Conservation (phyloP, 2,113 vertebrate genomes). For the Psittacara wagleri region DNA sequence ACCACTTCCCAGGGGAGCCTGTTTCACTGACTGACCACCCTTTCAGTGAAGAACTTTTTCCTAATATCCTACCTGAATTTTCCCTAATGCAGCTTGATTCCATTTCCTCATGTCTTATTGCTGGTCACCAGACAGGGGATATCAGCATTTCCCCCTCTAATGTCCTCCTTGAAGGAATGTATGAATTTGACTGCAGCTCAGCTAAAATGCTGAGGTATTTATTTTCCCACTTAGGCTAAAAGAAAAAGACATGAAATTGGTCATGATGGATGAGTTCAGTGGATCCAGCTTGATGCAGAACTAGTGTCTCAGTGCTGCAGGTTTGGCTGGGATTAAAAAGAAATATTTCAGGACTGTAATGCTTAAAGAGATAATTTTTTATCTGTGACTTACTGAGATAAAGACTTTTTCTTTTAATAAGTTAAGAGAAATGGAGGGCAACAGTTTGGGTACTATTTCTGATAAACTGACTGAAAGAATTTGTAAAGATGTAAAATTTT, state of each 20-base stretch:
- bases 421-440: not conserved
- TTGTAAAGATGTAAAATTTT: not conserved
- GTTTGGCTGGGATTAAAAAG: not conserved
- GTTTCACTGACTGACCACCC: not conserved
- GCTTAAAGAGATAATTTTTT: not conserved
- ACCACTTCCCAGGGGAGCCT: not conserved
- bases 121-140: not conserved
- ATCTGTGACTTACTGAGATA: not conserved
- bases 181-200: not conserved
- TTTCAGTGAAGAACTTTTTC: not conserved
- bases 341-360: not conserved
- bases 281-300: not conserved
- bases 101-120: accelerated
- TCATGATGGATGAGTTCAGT: not conserved
- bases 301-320: not conserved
- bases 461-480: not conserved
- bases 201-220: not conserved
- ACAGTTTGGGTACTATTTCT: not conserved
- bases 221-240: not conserved
- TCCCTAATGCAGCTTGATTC: not conserved
- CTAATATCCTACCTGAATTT: not conserved
- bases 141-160: not conserved
- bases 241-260: not conserved
- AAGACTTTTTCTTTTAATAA: not conserved
- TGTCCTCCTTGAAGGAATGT: not conserved